phyloP scores from a whole-genome alignment of 2,888 invertebrate genomes.

The Diaphora mendica region DNA sequence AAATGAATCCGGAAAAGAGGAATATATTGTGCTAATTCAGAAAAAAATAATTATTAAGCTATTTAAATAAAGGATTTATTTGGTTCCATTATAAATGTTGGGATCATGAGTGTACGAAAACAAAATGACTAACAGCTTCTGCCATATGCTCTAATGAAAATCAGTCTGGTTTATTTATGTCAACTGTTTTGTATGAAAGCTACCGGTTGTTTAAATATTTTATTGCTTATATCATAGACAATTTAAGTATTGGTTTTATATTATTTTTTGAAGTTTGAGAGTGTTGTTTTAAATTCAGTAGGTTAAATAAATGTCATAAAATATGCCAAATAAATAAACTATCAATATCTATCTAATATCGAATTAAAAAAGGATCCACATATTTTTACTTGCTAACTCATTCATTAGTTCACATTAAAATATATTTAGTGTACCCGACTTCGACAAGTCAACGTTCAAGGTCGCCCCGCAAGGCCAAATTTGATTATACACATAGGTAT shows the following conservation, averaged over 20 bases:
- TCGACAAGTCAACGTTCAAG: neutral
- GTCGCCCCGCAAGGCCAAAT: neutral
- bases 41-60: neutral
- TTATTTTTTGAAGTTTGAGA: neutral
- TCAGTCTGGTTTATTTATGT: neutral
- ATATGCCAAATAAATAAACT: neutral
- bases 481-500: neutral
- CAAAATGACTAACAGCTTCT: neutral
- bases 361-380: neutral
- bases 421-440: neutral
- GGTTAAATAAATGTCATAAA: neutral
- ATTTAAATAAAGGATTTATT: neutral
- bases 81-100: neutral
- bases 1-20: neutral
- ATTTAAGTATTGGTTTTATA: neutral
- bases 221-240: neutral
- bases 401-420: neutral
- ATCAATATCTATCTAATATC: neutral
- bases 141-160: constrained; percentile 6
- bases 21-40: neutral
- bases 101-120: neutral
- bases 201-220: constrained; percentile 18
- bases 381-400: neutral
- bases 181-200: neutral
- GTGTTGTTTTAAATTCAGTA: neutral